A percentile compares a stretch with the other conserved stretches of the same genome.
phyloP scores from a whole-genome alignment of 2,888 invertebrate species.

The Drosophila anomalipes region DNA sequence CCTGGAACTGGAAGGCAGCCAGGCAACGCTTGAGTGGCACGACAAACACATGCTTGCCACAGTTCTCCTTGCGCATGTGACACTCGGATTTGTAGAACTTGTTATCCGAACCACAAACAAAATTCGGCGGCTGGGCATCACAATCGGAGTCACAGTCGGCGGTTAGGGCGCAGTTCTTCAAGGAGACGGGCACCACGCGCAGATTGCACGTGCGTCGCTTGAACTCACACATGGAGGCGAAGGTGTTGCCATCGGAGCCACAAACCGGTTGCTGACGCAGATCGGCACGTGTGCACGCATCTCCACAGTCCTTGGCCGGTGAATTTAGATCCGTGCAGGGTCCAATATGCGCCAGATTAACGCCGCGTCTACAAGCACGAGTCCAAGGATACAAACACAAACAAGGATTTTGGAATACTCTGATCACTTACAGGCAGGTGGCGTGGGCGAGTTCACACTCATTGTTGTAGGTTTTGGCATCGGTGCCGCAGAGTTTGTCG shows the following conservation, averaged over 20 bases:
- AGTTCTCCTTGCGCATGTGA: conserved; percentile 95
- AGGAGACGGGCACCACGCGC: conserved; percentile 93
- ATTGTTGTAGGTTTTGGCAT: conserved; percentile 93
- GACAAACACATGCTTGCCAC: conserved; percentile 95
- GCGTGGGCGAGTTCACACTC: conserved; percentile 93
- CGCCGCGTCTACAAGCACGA: conserved; percentile 88
- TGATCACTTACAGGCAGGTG: conserved; percentile 90
- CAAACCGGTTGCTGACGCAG: conserved; percentile 91
- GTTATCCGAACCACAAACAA: conserved; percentile 96
- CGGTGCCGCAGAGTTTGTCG: conserved; percentile 95
- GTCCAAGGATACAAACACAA: not conserved
- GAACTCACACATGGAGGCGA: conserved; percentile 94
- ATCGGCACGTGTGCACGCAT: conserved; percentile 87
- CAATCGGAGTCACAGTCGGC: conserved; percentile 90
- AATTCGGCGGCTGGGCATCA: conserved; percentile 88
- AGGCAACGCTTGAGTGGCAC: conserved; percentile 95
- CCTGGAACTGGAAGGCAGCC: conserved; percentile 93
- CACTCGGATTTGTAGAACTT: conserved; percentile 96
- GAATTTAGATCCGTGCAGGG: conserved; percentile 90
- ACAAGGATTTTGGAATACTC: not conserved
- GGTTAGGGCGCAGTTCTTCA: conserved; percentile 94
- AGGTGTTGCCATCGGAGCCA: conserved; percentile 95
- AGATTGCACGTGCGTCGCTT: conserved; percentile 93
- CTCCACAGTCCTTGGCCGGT: conserved; percentile 86
- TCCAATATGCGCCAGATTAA: conserved; percentile 95